Percentiles rank a stretch among this genome's conserved stretches.
Conservation (phyloP, 2,797 vertebrate species). For the Xenopus petersii region DNA sequence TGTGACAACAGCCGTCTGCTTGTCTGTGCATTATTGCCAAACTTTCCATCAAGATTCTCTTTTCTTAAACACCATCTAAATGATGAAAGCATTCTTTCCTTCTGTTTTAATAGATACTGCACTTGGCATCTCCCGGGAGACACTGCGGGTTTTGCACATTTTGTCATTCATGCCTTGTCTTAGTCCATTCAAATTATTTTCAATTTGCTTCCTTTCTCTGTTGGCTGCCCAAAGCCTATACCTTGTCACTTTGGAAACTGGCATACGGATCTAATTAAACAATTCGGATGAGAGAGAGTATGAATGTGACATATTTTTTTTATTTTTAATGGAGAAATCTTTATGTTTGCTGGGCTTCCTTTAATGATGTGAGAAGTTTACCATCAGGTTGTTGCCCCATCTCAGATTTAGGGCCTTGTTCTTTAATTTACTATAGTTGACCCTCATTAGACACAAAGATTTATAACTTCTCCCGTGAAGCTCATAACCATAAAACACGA, state of each 20-base stretch:
- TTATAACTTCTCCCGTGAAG: not conserved
- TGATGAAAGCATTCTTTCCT: too few species aligned
- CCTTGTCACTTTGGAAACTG: conserved; percentile 8
- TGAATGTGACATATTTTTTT: conserved; percentile 25
- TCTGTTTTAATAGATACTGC: not conserved
- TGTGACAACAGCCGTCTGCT: too few species aligned
- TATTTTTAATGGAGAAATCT: not conserved
- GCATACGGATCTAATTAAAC: conserved; percentile 28
- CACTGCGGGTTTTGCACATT: not conserved
- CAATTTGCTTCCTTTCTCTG: conserved; percentile 13
- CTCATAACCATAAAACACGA: conserved; percentile 1
- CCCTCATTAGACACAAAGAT: conserved; percentile 22
- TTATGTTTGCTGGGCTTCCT: too few species aligned
- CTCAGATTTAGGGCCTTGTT: too few species aligned
- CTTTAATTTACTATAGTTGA: not conserved
- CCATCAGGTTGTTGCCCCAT: too few species aligned
- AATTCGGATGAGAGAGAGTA: conserved; percentile 5
- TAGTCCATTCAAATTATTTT: conserved; percentile 36
- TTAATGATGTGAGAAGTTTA: too few species aligned
- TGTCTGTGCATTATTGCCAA: too few species aligned
- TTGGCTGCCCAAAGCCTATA: conserved; percentile 27
- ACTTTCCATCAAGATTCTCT: too few species aligned
- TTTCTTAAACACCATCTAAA: too few species aligned
- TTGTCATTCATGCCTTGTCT: conserved; percentile 9
- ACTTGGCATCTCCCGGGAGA: not conserved